Evolutionary conservation across 1,140 invertebrate genomes (phyloP).

Genomic region (Drosophila ironensis): DNA sequence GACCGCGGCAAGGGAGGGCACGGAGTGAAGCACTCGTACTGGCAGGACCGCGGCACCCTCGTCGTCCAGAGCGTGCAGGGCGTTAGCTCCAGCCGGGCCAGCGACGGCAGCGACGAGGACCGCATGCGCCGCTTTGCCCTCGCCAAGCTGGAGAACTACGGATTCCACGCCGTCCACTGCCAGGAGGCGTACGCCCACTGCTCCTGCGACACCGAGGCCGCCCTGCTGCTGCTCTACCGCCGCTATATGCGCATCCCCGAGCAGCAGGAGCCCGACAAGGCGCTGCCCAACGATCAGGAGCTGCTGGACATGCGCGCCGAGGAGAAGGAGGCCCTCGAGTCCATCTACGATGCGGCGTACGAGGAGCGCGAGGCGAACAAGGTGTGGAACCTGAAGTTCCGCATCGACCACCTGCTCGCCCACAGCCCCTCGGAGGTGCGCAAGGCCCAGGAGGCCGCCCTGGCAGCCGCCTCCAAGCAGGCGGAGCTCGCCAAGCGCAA

Average conservation of each 20-base stretch:
- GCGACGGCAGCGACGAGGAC: conserved; percentile 62
- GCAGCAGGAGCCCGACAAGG: conserved; percentile 35
- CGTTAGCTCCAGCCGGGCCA: conserved; percentile 84
- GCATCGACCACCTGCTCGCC: conserved; percentile 86
- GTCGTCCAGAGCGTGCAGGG: conserved; percentile 87
- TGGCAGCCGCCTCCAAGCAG: conserved; percentile 44
- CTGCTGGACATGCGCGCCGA: conserved; percentile 86
- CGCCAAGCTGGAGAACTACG: conserved; percentile 87
- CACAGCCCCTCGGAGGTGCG: conserved; percentile 83
- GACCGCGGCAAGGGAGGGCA: conserved; percentile 86
- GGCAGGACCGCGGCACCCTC: conserved; percentile 88
- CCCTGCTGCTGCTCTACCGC: conserved; percentile 86
- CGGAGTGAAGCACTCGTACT: conserved; percentile 87
- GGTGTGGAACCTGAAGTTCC: conserved; percentile 87
- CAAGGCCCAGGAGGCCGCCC: conserved; percentile 82
- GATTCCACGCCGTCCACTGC: conserved; percentile 88
- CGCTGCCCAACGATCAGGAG: conserved; percentile 81
- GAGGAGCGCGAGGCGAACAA: conserved; percentile 85
- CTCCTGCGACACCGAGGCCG: conserved; percentile 85
- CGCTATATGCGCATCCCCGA: conserved; percentile 84
- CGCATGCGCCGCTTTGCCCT: conserved; percentile 87
- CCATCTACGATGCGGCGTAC: conserved; percentile 88
- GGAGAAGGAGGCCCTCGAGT: conserved; percentile 88
- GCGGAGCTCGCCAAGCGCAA: conserved; percentile 79
- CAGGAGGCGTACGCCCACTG: conserved; percentile 87